Conservation (phyloP, 2,797 vertebrate species). For the Petrocephalus sullivani region DNA sequence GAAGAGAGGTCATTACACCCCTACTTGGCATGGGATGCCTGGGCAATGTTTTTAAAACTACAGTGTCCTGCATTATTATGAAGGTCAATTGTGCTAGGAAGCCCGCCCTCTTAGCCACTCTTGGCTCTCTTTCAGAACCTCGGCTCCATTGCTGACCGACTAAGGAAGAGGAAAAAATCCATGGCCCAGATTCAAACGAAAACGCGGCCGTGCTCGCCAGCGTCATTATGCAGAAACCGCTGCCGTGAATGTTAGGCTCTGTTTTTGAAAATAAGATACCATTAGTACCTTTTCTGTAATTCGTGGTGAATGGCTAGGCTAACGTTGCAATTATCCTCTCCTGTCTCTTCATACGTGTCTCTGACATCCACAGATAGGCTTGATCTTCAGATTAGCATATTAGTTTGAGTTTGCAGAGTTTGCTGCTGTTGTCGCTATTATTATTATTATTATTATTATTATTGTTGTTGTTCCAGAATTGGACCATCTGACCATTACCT, state of each 20-base stretch:
- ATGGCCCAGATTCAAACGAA: background rate
- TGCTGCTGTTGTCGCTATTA: background rate
- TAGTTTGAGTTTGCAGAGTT: background rate
- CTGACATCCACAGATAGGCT: background rate
- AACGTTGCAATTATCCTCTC: slow-evolving; percentile 10
- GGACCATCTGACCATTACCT: background rate
- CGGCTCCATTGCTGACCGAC: background rate
- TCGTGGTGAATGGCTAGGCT: background rate
- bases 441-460: background rate
- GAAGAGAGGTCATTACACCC: background rate
- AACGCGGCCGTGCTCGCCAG: background rate
- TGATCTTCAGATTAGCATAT: background rate
- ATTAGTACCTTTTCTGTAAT: slow-evolving; percentile 2
- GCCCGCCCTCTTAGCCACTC: background rate
- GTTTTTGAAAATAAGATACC: background rate
- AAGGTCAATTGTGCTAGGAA: background rate
- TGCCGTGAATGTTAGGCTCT: background rate
- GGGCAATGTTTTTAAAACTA: background rate
- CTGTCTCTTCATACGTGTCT: background rate
- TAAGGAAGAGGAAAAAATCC: background rate
- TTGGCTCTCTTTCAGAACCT: background rate
- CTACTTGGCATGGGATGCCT: background rate
- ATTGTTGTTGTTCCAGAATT: background rate
- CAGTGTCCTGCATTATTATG: background rate
- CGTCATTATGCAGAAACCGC: background rate